Conservation (phyloP, 1,140 invertebrate genomes). For the Harpegnathos saltator region DNA sequence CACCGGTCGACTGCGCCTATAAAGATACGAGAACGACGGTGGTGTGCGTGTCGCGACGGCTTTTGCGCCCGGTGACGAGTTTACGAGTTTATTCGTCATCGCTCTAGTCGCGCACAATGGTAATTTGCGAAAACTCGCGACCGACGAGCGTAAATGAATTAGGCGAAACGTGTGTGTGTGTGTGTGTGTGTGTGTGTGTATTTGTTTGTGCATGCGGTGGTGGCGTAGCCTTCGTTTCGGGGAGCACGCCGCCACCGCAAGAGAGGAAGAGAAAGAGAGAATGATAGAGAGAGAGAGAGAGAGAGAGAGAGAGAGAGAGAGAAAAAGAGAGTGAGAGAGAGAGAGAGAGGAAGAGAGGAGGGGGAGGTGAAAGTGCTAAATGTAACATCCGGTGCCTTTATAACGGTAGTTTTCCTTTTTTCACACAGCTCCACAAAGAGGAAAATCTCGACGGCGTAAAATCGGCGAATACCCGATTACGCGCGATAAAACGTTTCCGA, state of each 20-base stretch:
- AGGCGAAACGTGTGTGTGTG: background rate
- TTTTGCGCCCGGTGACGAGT: constrained; percentile 10
- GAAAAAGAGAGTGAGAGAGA: background rate
- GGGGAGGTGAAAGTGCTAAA: background rate
- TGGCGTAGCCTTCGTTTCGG: background rate
- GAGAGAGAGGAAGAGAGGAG: background rate
- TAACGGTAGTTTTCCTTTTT: background rate
- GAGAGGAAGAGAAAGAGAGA: too few species aligned
- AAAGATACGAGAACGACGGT: background rate
- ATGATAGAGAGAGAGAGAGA: background rate
- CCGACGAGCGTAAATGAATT: constrained; percentile 9
- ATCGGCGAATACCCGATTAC: constrained; percentile 36
- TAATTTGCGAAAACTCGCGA: constrained; percentile 22
- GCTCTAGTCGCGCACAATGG: background rate
- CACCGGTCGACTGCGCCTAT: background rate
- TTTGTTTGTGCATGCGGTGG: too few species aligned
- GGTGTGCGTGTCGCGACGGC: background rate
- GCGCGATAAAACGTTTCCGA: constrained; percentile 35
- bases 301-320: background rate
- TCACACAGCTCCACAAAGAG: background rate
- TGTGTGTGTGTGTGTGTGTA: too few species aligned
- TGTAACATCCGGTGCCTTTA: background rate
- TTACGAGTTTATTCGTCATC: constrained; percentile 22
- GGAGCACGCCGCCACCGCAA: too few species aligned
- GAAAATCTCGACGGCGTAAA: constrained; percentile 12